Conservation (phyloP, 2,888 invertebrate species). For the Andrena bicolor region DNA sequence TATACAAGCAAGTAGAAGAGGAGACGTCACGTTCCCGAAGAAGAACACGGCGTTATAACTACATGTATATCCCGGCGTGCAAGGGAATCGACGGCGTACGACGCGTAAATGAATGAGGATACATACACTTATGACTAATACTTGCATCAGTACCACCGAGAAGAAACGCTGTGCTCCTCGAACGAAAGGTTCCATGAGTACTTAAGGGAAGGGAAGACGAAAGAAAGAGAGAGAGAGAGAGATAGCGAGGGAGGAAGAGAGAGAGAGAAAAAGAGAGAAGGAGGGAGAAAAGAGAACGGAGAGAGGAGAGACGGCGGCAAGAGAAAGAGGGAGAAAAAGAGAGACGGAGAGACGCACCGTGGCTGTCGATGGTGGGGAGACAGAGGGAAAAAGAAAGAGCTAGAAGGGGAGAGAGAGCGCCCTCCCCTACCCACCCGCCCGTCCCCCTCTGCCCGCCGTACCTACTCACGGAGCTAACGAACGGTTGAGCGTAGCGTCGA, state of each 20-base stretch:
- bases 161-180: conserved; percentile 59
- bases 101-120: conserved; percentile 55
- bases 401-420: conserved; percentile 70
- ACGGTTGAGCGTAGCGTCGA: conserved; percentile 84
- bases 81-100: conserved; percentile 31
- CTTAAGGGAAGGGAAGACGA: conserved; percentile 38
- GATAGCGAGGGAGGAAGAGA: conserved; percentile 45
- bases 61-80: background rate
- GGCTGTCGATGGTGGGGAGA: conserved; percentile 76
- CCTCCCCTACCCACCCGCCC: conserved; percentile 72
- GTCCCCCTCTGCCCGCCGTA: conserved; percentile 76
- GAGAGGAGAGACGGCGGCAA: conserved; percentile 35
- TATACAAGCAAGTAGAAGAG: conserved; percentile 55
- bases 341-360: conserved; percentile 65
- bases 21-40: conserved; percentile 55
- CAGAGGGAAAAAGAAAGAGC: conserved; percentile 79
- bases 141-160: conserved; percentile 48
- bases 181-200: conserved; percentile 63
- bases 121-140: conserved; percentile 45
- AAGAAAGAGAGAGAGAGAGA: conserved; percentile 40
- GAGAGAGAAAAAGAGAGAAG: conserved; percentile 48
- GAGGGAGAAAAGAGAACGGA: conserved; percentile 37
- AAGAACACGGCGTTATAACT: conserved; percentile 29
- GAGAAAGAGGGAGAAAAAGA: conserved; percentile 51
- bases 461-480: conserved; percentile 83